Evolutionary conservation across 2,113 vertebrate genomes (phyloP), one percentile per base, ranked within the genome.

Genomic region (Equus przewalskii): DNA sequence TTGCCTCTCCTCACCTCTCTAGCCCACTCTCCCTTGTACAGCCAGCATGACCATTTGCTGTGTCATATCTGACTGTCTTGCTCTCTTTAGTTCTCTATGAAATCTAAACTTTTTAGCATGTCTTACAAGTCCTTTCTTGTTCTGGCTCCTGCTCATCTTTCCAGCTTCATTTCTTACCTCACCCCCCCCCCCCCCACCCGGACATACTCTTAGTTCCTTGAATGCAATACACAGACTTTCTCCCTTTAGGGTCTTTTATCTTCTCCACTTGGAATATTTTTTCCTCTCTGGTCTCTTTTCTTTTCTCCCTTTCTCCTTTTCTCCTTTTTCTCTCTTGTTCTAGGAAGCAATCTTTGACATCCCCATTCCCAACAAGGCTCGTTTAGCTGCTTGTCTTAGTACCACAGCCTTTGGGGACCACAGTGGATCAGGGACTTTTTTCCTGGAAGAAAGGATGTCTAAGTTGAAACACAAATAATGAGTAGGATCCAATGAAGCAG

Each of bases 1-100:
- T 44, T 11, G 0, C 0, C 18, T 15, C 18, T 21, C 6, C 33
- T 26, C 10, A 0, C 0, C 6, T 12, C 33, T 24, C 41, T 33
- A 60, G 41, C 12, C 44, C 11, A 18, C 16, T 64, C 46, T 88
- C 24, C 30, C 0, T 2, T 85, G 60, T 22, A 10, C 5, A 22
- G 9, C 58, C 62, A 56, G 46, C 5, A 0, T 41, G 0, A 33
- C 41, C 65, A 60, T n/a, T 65, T 60, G 49, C n/a, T 30, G 3
- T 44, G n/a, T 83, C 78, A 41, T 0, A 58, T 64, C 18, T 58
- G 18, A 72, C 22, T 54, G 30, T 79, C 73, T 70, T 64, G 21
- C 33, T 49, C 30, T 36, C 18, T 36, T 28, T n/a, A 22, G 1
- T 81, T 64, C 26, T 8, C 49, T 5, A 1, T 21, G 41, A 67